Base-by-base conservation (phyloP, 2,888 invertebrate genomes). In the Tenthredo amoena region DNA sequence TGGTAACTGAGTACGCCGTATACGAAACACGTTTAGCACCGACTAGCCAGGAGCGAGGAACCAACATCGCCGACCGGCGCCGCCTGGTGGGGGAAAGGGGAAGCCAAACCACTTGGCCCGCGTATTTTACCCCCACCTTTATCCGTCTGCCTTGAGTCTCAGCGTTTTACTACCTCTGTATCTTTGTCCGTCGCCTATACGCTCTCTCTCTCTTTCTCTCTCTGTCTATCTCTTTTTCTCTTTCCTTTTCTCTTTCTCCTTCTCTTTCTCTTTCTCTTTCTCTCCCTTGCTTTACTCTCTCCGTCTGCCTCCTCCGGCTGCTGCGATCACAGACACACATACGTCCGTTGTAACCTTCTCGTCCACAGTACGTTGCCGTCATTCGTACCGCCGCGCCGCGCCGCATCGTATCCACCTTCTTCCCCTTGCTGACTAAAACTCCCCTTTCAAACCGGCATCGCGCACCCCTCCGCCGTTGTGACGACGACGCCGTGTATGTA, bases 1-100 rank as follows among this genome's bases (percentile, higher is more conserved):
- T 91, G 90, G 91, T 91, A 91, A 91, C 91, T 91, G 91, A 91
- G 87, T 43, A 83, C 65, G 83, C 65, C 68, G 43, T 26, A 31
- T 31, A 65, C 47, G 47, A 83, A 83, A 83, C 83, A 83, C 83
- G 83, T 47, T 83, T 47, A 71, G 68, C 83, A 68, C 68, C 65
- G 81, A 58, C 77, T 50, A 7, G 62, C 21, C 62, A 58, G 81
- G 58, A 62, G 40, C 77, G 72, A 18, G 77, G 50, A 77, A 50
- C 47, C 77, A 62, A 65, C 81, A 50, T 43, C 50, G 76, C 26
- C 77, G 77, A 77, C 31, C 77, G 50, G 81, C 81, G 81, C 81
- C 81, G 81, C 31, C 81, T 81, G 81, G 81, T 81, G 81, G 81
- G 81, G 81, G 81, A 81, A 62, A 65, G 81, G 81, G 81, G 81